Percentiles rank a stretch among this genome's conserved stretches.
Evolutionary conservation across 2,113 vertebrate species (phyloP).

Genomic region (Cairina moschata): DNA sequence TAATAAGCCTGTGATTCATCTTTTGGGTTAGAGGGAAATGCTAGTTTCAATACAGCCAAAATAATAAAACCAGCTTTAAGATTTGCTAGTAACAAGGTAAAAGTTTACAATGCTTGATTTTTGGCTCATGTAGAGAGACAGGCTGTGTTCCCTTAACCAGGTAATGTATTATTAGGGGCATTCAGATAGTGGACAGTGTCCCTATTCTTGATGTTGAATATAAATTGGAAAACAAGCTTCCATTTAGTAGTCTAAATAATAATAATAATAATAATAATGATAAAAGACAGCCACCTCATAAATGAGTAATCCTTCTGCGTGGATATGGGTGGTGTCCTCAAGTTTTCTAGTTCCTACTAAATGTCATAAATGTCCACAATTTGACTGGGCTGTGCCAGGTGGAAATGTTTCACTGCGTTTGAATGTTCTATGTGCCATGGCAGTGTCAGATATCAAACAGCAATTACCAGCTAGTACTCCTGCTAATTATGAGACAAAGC

Average conservation of each 20-base stretch:
- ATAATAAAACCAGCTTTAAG: neutral
- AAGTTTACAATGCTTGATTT: neutral
- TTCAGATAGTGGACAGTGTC: neutral
- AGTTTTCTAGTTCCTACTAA: neutral
- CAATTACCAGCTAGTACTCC: neutral
- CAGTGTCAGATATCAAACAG: neutral
- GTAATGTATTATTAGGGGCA: neutral
- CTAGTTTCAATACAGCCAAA: neutral
- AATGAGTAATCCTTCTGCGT: neutral
- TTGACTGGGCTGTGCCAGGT: neutral
- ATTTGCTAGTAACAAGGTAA: neutral
- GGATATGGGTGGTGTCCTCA: neutral
- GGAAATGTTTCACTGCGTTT: neutral
- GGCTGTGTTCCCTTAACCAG: neutral
- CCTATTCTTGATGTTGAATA: fast-evolving
- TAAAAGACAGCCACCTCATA: neutral
- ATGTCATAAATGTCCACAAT: neutral
- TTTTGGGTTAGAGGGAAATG: neutral
- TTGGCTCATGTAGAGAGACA: neutral
- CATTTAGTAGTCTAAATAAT: neutral
- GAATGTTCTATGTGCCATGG: neutral
- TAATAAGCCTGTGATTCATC: slow-evolving; percentile 42
- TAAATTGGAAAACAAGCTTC: neutral
- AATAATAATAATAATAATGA: too few species aligned
- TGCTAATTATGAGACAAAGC: slow-evolving; percentile 2